Base-by-base conservation (phyloP, 2,888 invertebrate species). In the Thyatira batis region DNA sequence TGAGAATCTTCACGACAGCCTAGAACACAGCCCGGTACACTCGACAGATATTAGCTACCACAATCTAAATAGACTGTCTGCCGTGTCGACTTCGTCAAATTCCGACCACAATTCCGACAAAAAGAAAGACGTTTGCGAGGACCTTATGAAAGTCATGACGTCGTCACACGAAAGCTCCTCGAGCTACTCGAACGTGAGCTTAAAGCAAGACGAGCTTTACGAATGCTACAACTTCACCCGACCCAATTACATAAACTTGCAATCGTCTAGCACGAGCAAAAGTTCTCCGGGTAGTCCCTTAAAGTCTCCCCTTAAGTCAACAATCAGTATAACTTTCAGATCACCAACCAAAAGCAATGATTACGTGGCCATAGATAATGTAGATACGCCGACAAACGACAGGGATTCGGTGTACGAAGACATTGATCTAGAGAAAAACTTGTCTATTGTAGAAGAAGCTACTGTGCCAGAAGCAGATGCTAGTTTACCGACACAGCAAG, bases 321-420 rank as follows among this genome's bases (percentile, higher is more conserved):
- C 95, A 0, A 95, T 95, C 21, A 95, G 94, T 80, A 95, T 95
- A 8, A 95, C 94, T 1, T 95, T 95, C 74, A 89, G 94, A 73
- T 95, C 95, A 3, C 95, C 95, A 0, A 92, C 90, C 1, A 93
- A 92, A 71, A 71, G 72, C 2, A 89, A 77, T 77, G 86, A 93
- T 44, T 93, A 93, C 61, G 94, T 93, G 62, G 88, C 88, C 49
- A 86, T 93, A 45, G 84, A 82, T 52, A 77, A 82, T 52, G 55
- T 63, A 20, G 80, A 85, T 1, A 87, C 87, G 0, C 86, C 88
- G 0, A 87, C 85, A 0, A 88, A 89, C 53, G 93, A 92, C 57
- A 85, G 92, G 51, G 93, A 92, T 59, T 92, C 92, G 0, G 86
- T 94, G 0, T 94, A 94, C 65, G 94, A 94, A 70, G 94, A 94